Evolutionary conservation across 2,888 invertebrate species (phyloP).

Genomic region (Lasioglossum pauxillum): DNA sequence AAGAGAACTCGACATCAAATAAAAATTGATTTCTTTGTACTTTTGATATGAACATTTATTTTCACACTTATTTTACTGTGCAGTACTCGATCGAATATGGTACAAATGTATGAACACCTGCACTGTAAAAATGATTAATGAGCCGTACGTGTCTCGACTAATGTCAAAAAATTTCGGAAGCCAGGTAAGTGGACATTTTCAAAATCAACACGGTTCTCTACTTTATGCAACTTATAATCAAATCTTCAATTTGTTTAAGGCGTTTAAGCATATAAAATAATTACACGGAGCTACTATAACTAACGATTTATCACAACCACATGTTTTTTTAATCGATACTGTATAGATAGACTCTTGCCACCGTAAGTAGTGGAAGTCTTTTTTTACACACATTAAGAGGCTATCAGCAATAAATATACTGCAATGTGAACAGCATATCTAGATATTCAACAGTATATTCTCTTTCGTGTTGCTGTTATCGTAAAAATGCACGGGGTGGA

Average conservation of each 20-base stretch:
- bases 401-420: background rate
- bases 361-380: background rate
- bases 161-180: background rate
- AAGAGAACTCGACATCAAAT: background rate
- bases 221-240: background rate
- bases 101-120: background rate
- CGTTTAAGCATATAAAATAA: background rate
- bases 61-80: background rate
- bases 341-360: background rate
- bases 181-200: background rate
- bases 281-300: background rate
- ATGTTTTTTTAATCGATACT: constrained; percentile 9
- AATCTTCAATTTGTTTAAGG: background rate
- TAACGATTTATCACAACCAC: constrained; percentile 13
- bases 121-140: background rate
- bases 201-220: background rate
- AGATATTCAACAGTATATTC: background rate
- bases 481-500: background rate
- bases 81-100: background rate
- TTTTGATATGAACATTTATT: background rate
- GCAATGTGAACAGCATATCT: background rate
- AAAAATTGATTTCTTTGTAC: background rate
- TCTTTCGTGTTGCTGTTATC: background rate
- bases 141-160: background rate
- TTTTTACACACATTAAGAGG: background rate